These are phyloP conservation scores for Thryonomys swinderianus DNA, from an alignment of 2,113 vertebrate genomes.

Conservation along the genomic window DNA sequence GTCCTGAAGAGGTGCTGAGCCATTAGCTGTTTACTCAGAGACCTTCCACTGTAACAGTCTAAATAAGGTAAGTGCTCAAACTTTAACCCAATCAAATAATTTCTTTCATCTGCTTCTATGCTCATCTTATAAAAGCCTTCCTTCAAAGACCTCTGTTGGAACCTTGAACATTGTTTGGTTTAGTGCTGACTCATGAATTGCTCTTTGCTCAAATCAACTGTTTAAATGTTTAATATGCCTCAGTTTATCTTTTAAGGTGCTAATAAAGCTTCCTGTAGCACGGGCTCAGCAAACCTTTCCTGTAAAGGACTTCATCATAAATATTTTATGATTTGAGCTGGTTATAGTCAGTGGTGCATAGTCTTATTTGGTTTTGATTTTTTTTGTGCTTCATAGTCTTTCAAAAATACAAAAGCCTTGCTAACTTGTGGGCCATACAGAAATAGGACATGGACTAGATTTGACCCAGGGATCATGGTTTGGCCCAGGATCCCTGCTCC, in stretches of 20 bases:
- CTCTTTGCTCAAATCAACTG: neutral
- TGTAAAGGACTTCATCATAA: neutral
- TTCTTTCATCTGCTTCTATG: neutral
- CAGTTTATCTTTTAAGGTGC: conserved; percentile 9
- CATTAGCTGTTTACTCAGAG: neutral
- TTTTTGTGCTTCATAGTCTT: neutral
- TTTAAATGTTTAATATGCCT: conserved; percentile 32
- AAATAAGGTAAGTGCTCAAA: neutral
- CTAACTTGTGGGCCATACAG: neutral
- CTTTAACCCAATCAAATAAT: neutral
- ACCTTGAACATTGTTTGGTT: neutral
- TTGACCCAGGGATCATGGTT: neutral
- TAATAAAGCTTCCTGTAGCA: neutral
- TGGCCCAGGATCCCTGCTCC: neutral
- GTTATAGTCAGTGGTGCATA: neutral
- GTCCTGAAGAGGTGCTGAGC: neutral
- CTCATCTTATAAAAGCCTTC: neutral
- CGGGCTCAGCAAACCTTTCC: neutral
- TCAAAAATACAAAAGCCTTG: neutral
- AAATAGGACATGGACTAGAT: neutral
- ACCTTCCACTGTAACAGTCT: neutral
- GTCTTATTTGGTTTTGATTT: neutral
- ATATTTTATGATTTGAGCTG: neutral
- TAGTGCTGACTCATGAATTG: neutral
- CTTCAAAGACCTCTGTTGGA: neutral